phyloP scores from a whole-genome alignment of 2,113 vertebrate species.

The Talpa occidentalis region DNA sequence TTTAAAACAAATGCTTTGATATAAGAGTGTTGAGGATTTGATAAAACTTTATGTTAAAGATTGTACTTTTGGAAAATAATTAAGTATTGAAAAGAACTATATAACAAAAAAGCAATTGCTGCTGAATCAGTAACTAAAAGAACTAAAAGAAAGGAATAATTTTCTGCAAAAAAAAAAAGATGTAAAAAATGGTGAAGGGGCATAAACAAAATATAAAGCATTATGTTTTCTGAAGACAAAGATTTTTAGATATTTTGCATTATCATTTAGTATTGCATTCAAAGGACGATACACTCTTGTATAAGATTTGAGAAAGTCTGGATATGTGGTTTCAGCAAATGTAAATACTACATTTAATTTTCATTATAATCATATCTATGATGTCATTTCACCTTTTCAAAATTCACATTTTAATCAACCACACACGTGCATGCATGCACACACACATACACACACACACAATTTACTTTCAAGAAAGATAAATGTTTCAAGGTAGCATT shows the following conservation, averaged over 20 bases:
- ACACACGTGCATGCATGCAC: background rate
- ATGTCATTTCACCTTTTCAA: background rate
- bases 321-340: background rate
- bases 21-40: background rate
- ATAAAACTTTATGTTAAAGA: background rate
- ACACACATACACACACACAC: background rate
- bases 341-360: slow-evolving; percentile 8
- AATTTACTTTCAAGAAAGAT: background rate
- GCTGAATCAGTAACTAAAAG: background rate
- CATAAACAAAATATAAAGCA: background rate
- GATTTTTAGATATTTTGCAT: slow-evolving; percentile 6
- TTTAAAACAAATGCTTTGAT: slow-evolving; percentile 34
- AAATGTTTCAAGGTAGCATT: background rate
- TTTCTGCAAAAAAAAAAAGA: background rate
- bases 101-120: background rate
- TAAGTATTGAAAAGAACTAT: background rate
- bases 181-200: background rate
- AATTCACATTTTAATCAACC: background rate
- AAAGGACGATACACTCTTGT: background rate
- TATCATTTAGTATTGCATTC: background rate
- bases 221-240: background rate
- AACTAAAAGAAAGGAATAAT: background rate
- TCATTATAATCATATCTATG: background rate
- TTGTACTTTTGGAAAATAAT: background rate
- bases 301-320: slow-evolving; percentile 4